These are phyloP conservation scores for Caenorhabditis drosophilae DNA, from an alignment of 2,888 invertebrate species.

Conservation along the genomic window DNA sequence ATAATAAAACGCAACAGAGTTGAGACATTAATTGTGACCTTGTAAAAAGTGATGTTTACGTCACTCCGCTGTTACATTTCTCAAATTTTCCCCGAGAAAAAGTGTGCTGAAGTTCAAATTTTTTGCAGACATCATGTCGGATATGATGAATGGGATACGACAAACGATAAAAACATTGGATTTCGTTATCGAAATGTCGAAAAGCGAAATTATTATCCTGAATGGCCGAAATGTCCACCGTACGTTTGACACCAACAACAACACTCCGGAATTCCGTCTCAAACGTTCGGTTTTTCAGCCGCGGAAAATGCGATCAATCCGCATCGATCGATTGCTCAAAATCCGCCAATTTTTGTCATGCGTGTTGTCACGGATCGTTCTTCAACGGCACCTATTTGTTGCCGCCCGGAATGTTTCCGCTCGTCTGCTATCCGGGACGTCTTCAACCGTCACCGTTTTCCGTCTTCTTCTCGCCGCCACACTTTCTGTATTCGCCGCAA, in stretches of 20 bases:
- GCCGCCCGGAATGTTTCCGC: constrained; percentile 54
- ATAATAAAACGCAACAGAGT: too few species aligned
- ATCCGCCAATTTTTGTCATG: constrained; percentile 53
- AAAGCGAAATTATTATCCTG: constrained; percentile 56
- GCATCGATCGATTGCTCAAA: constrained; percentile 47
- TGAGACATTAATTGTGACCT: too few species aligned
- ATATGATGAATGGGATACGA: constrained; percentile 59
- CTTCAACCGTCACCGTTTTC: constrained; percentile 55
- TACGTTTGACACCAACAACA: constrained; percentile 16
- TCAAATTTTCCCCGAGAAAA: too few species aligned
- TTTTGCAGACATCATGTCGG: constrained; percentile 44
- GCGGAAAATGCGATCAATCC: constrained; percentile 20
- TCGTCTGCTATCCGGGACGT: constrained; percentile 54
- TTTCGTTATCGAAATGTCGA: constrained; percentile 62
- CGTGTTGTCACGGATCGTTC: constrained; percentile 50
- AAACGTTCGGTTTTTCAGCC: constrained; percentile 10
- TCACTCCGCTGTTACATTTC: too few species aligned
- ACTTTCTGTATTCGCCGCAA: constrained; percentile 54
- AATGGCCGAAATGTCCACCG: constrained; percentile 61
- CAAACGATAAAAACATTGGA: constrained; percentile 52
- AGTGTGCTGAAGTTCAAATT: too few species aligned
- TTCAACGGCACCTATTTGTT: constrained; percentile 43
- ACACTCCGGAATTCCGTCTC: background rate
- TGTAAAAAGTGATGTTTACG: too few species aligned
- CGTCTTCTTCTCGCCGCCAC: constrained; percentile 60